Conservation (phyloP, 2,888 invertebrate species). For the Trichopoda pennipes region DNA sequence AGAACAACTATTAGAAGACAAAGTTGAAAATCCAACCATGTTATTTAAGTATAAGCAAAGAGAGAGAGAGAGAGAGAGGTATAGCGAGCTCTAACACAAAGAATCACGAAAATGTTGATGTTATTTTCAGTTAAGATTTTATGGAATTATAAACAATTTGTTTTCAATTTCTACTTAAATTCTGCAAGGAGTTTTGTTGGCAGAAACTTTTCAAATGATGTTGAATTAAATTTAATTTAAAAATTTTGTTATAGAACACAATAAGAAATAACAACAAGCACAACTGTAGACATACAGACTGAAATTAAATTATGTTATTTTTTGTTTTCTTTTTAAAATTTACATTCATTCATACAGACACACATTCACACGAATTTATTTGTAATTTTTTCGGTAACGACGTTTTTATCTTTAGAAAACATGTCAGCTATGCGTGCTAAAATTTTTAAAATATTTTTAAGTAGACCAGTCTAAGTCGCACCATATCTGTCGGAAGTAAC, state of each 20-base stretch:
- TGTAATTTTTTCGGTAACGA: no score
- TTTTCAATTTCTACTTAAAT: conserved; percentile 45
- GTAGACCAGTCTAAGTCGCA: no score
- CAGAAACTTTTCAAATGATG: conserved; percentile 57
- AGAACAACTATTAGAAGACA: background rate
- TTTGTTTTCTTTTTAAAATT: no score
- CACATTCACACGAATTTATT: no score
- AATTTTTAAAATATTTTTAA: no score
- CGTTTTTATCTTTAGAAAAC: no score
- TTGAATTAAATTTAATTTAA: conserved; percentile 59
- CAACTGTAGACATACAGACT: background rate
- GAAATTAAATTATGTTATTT: no score
- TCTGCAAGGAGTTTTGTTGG: conserved; percentile 17
- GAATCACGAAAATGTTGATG: conserved; percentile 25
- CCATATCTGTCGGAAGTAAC: no score
- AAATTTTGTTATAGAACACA: background rate
- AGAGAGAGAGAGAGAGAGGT: no score
- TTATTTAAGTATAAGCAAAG: background rate
- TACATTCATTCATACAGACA: no score
- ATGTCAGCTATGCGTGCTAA: no score
- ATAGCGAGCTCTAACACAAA: background rate
- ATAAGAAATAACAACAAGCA: background rate
- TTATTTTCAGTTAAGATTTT: conserved; percentile 44
- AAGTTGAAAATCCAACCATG: background rate
- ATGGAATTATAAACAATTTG: conserved; percentile 61